phyloP scores from a whole-genome alignment of 2,888 invertebrate species.

The Thalpophila matura region DNA sequence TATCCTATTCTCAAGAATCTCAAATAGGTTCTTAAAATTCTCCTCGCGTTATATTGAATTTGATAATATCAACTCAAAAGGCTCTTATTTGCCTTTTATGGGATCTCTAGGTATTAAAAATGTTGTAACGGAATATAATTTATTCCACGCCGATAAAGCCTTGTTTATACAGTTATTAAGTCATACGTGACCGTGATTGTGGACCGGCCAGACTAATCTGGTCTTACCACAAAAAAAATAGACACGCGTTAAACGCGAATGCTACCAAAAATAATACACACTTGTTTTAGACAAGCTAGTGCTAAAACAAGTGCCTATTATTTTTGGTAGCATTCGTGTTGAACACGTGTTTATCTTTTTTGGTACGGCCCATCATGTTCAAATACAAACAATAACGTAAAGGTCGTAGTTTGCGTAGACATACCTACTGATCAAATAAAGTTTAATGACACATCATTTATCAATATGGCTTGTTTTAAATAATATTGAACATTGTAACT shows the following conservation, averaged over 20 bases:
- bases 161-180: conserved; percentile 35
- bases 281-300: too few species aligned
- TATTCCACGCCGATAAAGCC: conserved; percentile 30
- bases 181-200: conserved; percentile 40
- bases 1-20: conserved; percentile 10
- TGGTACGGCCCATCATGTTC: too few species aligned
- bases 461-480: too few species aligned
- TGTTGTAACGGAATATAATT: conserved; percentile 17
- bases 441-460: too few species aligned
- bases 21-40: background rate
- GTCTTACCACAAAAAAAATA: too few species aligned
- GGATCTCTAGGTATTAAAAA: conserved; percentile 22
- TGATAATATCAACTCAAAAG: conserved; percentile 13
- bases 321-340: too few species aligned
- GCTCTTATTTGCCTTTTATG: background rate
- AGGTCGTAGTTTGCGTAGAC: conserved; percentile 12
- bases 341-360: too few species aligned
- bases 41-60: background rate
- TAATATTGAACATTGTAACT: too few species aligned
- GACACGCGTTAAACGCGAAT: too few species aligned
- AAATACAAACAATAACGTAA: conserved; percentile 24
- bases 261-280: too few species aligned
- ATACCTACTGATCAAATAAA: conserved; percentile 29
- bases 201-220: conserved; percentile 15
- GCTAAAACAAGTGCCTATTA: too few species aligned